Conservation (phyloP, 2,113 vertebrate genomes). For the Bungarus multicinctus region DNA sequence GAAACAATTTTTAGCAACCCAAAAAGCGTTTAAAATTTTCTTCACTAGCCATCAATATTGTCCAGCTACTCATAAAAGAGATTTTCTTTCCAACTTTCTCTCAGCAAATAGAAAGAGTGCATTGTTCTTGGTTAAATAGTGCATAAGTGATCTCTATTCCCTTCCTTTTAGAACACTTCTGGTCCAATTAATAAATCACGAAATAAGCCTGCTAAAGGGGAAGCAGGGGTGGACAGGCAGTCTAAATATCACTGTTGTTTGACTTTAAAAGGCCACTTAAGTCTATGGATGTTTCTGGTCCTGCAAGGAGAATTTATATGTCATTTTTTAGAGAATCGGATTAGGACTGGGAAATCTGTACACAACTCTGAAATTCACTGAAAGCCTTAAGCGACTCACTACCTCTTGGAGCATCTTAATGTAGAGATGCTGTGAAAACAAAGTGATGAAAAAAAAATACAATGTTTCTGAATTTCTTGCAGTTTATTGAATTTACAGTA, state of each 20-base stretch:
- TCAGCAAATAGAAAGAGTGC: not conserved
- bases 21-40: not conserved
- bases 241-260: not conserved
- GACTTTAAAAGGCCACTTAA: not conserved
- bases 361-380: not conserved
- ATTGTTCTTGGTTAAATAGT: not conserved
- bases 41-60: rapidly evolving
- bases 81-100: not conserved
- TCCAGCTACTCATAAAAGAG: constrained; percentile 7
- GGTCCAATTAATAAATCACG: constrained; percentile 31
- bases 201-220: constrained; percentile 7
- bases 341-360: not conserved
- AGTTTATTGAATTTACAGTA: not conserved
- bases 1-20: not conserved
- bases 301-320: not conserved
- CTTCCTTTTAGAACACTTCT: rapidly evolving
- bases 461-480: not conserved
- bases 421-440: not conserved
- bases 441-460: not conserved
- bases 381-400: not conserved
- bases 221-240: constrained; percentile 7
- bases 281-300: not conserved
- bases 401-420: not conserved
- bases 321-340: not conserved
- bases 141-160: not conserved